phyloP scores from a whole-genome alignment of 2,888 invertebrate species.

The Pristionchus fissidentatus region DNA sequence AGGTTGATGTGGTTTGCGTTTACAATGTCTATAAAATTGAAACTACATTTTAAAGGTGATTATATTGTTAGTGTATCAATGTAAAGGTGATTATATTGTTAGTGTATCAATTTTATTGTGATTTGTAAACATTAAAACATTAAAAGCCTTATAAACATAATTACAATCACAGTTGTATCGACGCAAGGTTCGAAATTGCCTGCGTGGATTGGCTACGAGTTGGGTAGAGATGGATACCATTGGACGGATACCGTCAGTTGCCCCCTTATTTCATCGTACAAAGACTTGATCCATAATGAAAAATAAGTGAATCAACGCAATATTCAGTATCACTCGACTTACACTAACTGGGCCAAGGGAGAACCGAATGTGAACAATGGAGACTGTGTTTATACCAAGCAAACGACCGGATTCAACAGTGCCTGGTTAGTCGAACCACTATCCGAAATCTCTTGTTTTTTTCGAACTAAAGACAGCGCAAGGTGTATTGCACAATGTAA shows the following conservation, averaged over 20 bases:
- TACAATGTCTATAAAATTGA: too few relatives aligned
- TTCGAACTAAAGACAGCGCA: too few relatives aligned
- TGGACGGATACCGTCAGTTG: slow-evolving; percentile 1
- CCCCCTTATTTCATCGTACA: not conserved
- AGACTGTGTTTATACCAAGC: not conserved
- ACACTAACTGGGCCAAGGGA: slow-evolving; percentile 8
- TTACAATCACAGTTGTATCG: too few relatives aligned
- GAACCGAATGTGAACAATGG: not conserved
- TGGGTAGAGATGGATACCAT: not conserved
- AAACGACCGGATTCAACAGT: slow-evolving; percentile 31
- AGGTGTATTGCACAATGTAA: too few relatives aligned
- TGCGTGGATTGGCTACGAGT: slow-evolving; percentile 2
- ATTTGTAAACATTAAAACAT: too few relatives aligned
- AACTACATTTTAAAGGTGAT: not conserved
- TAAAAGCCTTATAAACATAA: too few relatives aligned
- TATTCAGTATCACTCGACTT: not conserved
- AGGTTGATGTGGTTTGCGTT: too few relatives aligned
- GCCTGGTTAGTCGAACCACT: too few relatives aligned
- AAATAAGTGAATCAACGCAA: not conserved
- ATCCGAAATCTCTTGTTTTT: too few relatives aligned
- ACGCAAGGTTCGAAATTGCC: not conserved
- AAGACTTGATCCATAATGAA: too few relatives aligned
- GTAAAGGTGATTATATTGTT: too few relatives aligned
- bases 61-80: too few relatives aligned
- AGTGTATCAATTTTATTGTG: not conserved